These are phyloP conservation scores for Bufo gargarizans DNA, from an alignment of 2,113 vertebrate genomes.

Conservation along the genomic window DNA sequence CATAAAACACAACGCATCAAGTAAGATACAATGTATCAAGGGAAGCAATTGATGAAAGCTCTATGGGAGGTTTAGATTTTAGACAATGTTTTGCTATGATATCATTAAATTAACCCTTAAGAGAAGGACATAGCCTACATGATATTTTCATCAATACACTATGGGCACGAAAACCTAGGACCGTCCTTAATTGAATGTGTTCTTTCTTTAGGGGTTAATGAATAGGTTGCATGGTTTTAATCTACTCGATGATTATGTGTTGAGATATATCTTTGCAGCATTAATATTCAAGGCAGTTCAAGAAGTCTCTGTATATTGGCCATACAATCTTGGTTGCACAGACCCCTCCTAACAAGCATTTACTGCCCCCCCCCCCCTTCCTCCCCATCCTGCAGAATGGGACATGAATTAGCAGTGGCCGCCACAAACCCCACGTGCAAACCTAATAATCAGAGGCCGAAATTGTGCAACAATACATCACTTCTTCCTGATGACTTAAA, in stretches of 20 bases:
- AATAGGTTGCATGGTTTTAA: not conserved
- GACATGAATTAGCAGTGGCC: not conserved
- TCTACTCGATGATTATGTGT: not conserved
- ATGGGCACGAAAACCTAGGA: not conserved
- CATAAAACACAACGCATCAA: too few species aligned
- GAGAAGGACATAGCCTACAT: not conserved
- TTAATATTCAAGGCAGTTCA: not conserved
- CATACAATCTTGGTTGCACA: not conserved
- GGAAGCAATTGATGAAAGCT: not conserved
- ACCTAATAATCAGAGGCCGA: not conserved
- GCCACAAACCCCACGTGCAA: not conserved
- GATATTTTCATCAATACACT: not conserved
- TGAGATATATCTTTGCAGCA: not conserved
- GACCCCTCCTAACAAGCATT: not conserved
- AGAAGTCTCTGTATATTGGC: not conserved
- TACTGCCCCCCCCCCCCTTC: not conserved
- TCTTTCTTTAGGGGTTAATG: not conserved
- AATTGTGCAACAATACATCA: constrained; percentile 33
- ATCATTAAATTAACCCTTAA: not conserved
- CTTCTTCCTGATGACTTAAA: constrained; percentile 37
- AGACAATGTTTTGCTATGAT: not conserved
- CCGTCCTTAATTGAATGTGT: not conserved
- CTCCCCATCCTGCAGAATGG: not conserved
- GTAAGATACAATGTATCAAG: not conserved
- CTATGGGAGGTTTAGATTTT: too few species aligned